Evolutionary conservation across 2,888 invertebrate genomes (phyloP).

Genomic region (Ectemnius cavifrons): DNA sequence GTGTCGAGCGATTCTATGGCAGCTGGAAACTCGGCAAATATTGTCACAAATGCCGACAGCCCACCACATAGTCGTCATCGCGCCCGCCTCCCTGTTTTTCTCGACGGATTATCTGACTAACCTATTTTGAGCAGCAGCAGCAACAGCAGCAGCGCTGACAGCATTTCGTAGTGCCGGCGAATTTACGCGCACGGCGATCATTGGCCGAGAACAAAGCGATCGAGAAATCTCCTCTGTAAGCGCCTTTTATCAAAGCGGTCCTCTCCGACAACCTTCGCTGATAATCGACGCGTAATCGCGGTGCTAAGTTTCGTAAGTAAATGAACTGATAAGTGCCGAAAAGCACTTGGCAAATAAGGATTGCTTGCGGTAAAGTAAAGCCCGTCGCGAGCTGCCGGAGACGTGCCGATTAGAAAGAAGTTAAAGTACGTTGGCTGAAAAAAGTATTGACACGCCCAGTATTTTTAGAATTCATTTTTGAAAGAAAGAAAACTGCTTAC

Average conservation of each 20-base stretch:
- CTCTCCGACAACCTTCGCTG: neutral
- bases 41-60: conserved; percentile 13
- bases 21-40: conserved; percentile 35
- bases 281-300: neutral
- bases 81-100: too few relatives aligned
- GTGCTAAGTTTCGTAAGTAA: conserved; percentile 3
- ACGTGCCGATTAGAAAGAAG: too few relatives aligned
- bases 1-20: conserved; percentile 20
- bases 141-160: too few relatives aligned
- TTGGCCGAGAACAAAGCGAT: neutral
- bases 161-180: neutral
- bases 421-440: too few relatives aligned
- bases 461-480: too few relatives aligned
- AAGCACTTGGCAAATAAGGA: neutral
- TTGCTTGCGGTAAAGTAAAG: neutral
- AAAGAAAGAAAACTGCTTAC: too few relatives aligned
- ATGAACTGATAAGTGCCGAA: neutral
- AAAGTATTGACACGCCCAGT: too few relatives aligned
- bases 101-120: conserved; percentile 12
- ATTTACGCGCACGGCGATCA: neutral
- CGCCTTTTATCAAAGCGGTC: too few relatives aligned
- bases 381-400: too few relatives aligned
- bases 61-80: too few relatives aligned
- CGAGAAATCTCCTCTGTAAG: neutral
- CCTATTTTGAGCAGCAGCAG: too few relatives aligned